A percentile compares a stretch with the other conserved stretches of the same genome.
Conservation (phyloP, 1,140 invertebrate genomes). For the Leptinotarsa defecta region DNA sequence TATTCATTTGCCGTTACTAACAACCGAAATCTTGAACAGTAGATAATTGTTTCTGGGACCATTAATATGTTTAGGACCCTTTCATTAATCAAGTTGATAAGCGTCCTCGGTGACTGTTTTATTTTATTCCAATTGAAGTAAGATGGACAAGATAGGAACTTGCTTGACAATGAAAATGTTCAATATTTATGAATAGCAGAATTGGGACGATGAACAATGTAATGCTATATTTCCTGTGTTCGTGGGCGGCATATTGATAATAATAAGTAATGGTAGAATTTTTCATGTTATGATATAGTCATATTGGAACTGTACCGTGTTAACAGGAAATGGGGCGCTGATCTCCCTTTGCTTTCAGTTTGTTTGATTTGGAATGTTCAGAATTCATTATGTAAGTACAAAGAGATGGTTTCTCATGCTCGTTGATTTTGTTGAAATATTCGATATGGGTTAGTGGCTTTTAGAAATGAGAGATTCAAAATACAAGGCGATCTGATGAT, state of each 20-base stretch:
- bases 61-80: neutral
- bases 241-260: constrained; percentile 7
- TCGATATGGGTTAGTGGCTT: too few relatives aligned
- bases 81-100: neutral
- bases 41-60: neutral
- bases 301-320: neutral
- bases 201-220: constrained; percentile 2
- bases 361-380: neutral
- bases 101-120: neutral
- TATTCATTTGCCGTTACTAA: neutral
- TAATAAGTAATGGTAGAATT: neutral
- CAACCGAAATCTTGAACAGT: constrained; percentile 5
- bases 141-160: neutral
- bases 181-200: neutral
- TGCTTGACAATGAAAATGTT: neutral
- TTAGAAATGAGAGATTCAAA: too few relatives aligned
- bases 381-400: neutral
- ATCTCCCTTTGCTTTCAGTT: neutral
- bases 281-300: neutral
- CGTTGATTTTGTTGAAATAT: too few relatives aligned
- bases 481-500: too few relatives aligned
- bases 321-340: neutral
- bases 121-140: neutral
- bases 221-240: neutral
- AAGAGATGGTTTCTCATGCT: too few relatives aligned